These are phyloP conservation scores for Bergia sp. DNA, from an alignment of 92 coral and sea anemone species.

Conservation along the genomic window DNA sequence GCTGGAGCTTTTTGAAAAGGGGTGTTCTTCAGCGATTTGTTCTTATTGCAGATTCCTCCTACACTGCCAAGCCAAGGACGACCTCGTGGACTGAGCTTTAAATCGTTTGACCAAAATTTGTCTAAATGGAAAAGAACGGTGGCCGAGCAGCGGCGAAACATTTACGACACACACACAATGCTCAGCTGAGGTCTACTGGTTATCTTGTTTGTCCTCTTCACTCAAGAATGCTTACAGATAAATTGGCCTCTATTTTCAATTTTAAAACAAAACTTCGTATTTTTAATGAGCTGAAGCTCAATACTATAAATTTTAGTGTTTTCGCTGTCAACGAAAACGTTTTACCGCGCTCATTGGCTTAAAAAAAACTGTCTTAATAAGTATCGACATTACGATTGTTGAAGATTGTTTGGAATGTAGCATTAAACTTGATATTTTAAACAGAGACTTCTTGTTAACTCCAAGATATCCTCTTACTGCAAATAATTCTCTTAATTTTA, in stretches of 20 bases:
- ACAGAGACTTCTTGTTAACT: too few relatives aligned
- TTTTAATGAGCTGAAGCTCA: too few relatives aligned
- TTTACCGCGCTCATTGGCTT: neutral
- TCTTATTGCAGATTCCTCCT: slow-evolving; percentile 38
- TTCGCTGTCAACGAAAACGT: neutral
- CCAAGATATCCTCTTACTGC: too few relatives aligned
- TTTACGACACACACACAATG: slow-evolving; percentile 86
- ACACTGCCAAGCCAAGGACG: slow-evolving; percentile 48
- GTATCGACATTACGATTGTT: neutral
- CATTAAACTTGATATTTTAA: neutral
- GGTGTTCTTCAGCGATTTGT: neutral
- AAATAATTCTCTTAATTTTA: too few relatives aligned
- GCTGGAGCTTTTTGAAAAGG: neutral
- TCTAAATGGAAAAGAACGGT: slow-evolving; percentile 90
- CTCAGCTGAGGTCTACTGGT: slow-evolving; percentile 59
- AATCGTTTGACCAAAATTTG: slow-evolving; percentile 75
- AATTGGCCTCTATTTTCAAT: neutral
- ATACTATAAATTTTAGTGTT: neutral
- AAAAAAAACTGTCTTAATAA: neutral
- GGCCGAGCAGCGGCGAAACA: slow-evolving; percentile 87
- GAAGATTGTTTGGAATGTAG: neutral
- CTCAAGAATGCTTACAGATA: neutral
- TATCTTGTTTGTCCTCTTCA: neutral
- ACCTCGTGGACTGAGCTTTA: slow-evolving; percentile 63
- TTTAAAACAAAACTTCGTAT: neutral